Evolutionary conservation across 2,888 invertebrate genomes (phyloP).

Genomic region (Andricus curvator): DNA sequence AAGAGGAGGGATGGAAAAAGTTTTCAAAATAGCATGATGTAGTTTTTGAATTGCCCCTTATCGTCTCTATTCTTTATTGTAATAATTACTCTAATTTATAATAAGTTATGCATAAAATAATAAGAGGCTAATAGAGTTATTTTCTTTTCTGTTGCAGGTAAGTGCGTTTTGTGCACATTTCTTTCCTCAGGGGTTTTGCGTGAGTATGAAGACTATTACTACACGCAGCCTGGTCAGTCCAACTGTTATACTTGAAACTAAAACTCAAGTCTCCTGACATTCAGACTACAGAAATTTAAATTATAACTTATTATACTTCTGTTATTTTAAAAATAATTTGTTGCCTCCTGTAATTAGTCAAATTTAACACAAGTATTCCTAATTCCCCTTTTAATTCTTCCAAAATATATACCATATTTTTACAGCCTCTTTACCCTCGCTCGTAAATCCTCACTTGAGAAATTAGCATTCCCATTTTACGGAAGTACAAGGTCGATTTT

Average conservation of each 20-base stretch:
- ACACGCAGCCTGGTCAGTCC: neutral
- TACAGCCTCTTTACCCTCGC: neutral
- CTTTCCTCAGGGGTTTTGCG: neutral
- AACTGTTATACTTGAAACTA: neutral
- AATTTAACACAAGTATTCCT: neutral
- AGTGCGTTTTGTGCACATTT: conserved; percentile 19
- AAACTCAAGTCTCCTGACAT: too few species aligned
- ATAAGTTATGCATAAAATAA: neutral
- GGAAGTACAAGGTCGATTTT: conserved; percentile 41
- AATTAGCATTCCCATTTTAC: conserved; percentile 35
- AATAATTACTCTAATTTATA: neutral
- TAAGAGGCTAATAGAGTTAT: conserved; percentile 26
- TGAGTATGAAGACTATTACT: conserved; percentile 23
- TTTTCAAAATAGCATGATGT: too few species aligned
- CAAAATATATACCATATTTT: conserved; percentile 1
- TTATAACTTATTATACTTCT: too few species aligned
- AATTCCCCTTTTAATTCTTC: neutral
- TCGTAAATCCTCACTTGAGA: conserved; percentile 15
- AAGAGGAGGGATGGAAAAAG: too few species aligned
- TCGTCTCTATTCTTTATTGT: too few species aligned
- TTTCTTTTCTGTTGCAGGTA: conserved; percentile 28
- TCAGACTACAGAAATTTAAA: too few species aligned
- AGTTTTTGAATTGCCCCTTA: too few species aligned
- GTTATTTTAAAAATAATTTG: too few species aligned
- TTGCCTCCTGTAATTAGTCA: too few species aligned